Evolutionary conservation across 2,888 invertebrate genomes (phyloP), one percentile per base, ranked within the genome.

Genomic region (Pristionchus maxplancki): DNA sequence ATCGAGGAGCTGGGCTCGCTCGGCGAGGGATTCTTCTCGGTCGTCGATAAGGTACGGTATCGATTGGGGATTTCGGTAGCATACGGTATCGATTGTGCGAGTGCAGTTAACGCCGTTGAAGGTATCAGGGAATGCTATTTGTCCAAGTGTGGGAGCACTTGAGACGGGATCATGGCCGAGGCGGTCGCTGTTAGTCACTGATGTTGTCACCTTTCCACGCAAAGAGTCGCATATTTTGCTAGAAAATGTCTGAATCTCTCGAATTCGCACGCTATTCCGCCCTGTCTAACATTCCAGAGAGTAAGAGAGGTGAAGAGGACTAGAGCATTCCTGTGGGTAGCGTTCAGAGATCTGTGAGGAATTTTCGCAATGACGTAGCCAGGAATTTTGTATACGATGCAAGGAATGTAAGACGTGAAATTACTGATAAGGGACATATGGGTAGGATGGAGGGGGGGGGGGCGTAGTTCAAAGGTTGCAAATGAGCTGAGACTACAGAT

Each of bases 11-110:
- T 97, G 95, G 98, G 98, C 95, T 97, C 97, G 95, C 97, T 98
- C 94, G 98, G 98, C 83, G 96, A 97, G 86, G 98, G 98, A 91
- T 98, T 98, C 96, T 98, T 98, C 96, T 98, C 98, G 8, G 97
- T 98, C 96, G 98, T 98, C 90, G 98, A 97, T 96, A 98, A 98
- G 97, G 98, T 98, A 96, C 96, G 96, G 6, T 71, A 37, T 67
- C 64, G 64, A 34, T 67, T 2, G n/a, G 58, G n/a, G 53, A 58
- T 58, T 15, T 24, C n/a, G n/a, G 58, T 58, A n/a, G 64, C 1
- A 9, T 34, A 67, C 67, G 31, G 67, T 67, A 67, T 67, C 34
- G 34, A 8, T 28, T 28, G 28, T 58, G 17, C 15, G 53, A 58
- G 17, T 44, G 6, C 8, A 11, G 44, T 44, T 44, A 11, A 11